Base-by-base conservation (phyloP, 2,113 vertebrate species). In the Todiramphus saurophagus region DNA sequence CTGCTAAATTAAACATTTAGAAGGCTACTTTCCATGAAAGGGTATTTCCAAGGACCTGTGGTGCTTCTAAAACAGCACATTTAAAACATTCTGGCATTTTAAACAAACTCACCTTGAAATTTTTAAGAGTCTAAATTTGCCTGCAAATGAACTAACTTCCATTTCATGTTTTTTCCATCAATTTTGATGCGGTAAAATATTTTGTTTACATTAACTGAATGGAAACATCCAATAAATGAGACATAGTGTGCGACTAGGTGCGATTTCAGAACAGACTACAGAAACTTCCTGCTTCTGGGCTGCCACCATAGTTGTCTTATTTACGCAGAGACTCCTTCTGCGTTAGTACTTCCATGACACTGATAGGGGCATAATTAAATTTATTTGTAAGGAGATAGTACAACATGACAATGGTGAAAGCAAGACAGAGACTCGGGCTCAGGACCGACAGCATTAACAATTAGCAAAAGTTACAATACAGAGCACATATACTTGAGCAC, bases 1-100 rank as follows among this genome's bases (percentile, higher is more conserved):
- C 43, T 75, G 33, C 66, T 97, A 83, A 91, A 76, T 94, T 89
- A 85, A 91, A 66, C 33, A 69, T 69, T 85, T 67, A 83, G 63
- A 67, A 62, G 44, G 28, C 50, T 78, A 80, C 7, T n/a, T 73
- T 85, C 67, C 5, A 0, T 55, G 64, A 73, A 87, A 90, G 4
- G 30, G 16, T 76, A 79, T 69, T 94, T 80, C 41, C 53, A 88
- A 85, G 53, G 44, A 59, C 15, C 13, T 41, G 8, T 23, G 18
- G 4, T 79, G 64, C 24, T 44, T 89, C n/a, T 72, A 24, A 91
- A 89, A 13, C 3, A 58, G 4, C 9, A 37, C 8, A 53, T 73
- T 41, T 55, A 43, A 80, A 90, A 92, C 10, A 46, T 50, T 85
- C n/a, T 51, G 3, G 13, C 30, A 84, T 89, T 75, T 93, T 72